Percentiles rank a stretch among this genome's conserved stretches.
Evolutionary conservation across 2,797 vertebrate genomes (phyloP).

Genomic region (Centropyge bicolor): DNA sequence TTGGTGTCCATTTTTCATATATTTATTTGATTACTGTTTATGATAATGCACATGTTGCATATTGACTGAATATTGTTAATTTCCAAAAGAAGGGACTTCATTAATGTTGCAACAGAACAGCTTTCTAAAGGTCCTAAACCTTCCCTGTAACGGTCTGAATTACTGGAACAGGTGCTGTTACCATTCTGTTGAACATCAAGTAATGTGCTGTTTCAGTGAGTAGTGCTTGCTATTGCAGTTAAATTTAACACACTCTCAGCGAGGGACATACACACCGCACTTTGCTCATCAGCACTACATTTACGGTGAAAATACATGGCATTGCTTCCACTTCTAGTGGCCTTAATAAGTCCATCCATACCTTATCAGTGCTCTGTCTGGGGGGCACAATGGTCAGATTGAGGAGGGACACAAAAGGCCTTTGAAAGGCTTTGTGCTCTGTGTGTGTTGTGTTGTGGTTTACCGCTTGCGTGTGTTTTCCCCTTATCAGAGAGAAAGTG

Average conservation of each 20-base stretch:
- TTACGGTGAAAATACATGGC: conserved; percentile 64
- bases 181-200: conserved; percentile 63
- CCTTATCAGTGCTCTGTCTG: conserved; percentile 79
- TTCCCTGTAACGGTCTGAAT: conserved; percentile 41
- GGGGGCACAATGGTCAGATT: conserved; percentile 81
- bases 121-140: conserved; percentile 17
- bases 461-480: conserved; percentile 58
- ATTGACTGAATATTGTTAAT: background rate
- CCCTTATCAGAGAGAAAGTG: conserved; percentile 67
- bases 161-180: conserved; percentile 39
- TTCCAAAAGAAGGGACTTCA: background rate
- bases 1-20: background rate
- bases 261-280: conserved; percentile 34
- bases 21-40: background rate
- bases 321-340: conserved; percentile 69
- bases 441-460: conserved; percentile 67
- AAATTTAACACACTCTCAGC: conserved; percentile 52
- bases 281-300: conserved; percentile 68
- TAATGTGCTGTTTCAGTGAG: conserved; percentile 60
- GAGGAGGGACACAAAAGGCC: conserved; percentile 80
- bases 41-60: background rate
- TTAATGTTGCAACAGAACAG: background rate
- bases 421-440: conserved; percentile 77
- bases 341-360: conserved; percentile 82
- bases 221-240: conserved; percentile 43